Evolutionary conservation across 2,888 invertebrate genomes (phyloP), one percentile per base, ranked within the genome.

Genomic region (Spilosoma lubricipeda): DNA sequence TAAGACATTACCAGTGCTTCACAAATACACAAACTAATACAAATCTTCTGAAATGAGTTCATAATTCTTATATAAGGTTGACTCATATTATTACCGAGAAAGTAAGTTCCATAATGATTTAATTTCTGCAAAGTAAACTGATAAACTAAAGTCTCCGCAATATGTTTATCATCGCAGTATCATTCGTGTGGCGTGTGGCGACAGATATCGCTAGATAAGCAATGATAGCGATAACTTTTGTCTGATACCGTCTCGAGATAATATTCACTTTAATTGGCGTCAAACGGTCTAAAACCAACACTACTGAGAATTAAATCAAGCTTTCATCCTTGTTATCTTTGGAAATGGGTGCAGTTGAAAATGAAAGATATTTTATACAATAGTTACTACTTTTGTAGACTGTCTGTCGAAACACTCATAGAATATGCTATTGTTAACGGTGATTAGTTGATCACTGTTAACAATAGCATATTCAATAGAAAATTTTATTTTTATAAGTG

Each of bases 271-370:
- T n/a, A 33, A 59, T 36, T 70, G 70, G 74, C 74, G 70, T 70
- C 74, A 74, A 74, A 27, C 70, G 74, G 74, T 74, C 74, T 74
- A 48, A 20, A 63, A 67, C 33, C 52, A 59, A 59, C 67, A 63
- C 66, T 18, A 52, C 20, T 70, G n/a, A 18, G 18, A 30, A 48
- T 45, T 27, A 9, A 48, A 20, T 2, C 33, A 52, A 64, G 13
- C 39, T 59, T 63, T 70, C 63, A n/a, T n/a, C n/a, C n/a, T n/a
- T n/a, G n/a, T n/a, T n/a, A n/a, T n/a, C n/a, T n/a, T n/a, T n/a
- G n/a, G n/a, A n/a, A n/a, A n/a, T n/a, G n/a, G n/a, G n/a, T n/a
- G n/a, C n/a, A n/a, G n/a, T n/a, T n/a, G n/a, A n/a, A n/a, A n/a
- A n/a, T n/a, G n/a, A n/a, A n/a, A n/a, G n/a, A n/a, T n/a, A n/a